Conservation (phyloP, 2,797 vertebrate genomes). For the Nothura maculosa region DNA sequence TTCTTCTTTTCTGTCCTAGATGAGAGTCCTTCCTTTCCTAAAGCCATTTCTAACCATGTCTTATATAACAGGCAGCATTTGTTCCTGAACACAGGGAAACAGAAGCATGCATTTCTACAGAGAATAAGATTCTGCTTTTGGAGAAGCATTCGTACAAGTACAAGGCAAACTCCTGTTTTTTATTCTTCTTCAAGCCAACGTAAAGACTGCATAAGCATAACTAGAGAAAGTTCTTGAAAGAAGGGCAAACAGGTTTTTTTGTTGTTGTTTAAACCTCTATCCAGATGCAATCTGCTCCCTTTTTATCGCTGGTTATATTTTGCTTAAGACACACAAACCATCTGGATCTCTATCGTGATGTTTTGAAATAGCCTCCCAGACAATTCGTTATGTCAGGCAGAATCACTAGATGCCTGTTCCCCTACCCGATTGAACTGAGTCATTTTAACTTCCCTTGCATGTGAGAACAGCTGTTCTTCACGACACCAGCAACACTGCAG, state of each 20-base stretch:
- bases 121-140: neutral
- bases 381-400: neutral
- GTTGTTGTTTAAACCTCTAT: neutral
- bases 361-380: constrained; percentile 63
- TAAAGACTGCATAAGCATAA: neutral
- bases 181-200: neutral
- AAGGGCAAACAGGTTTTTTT: neutral
- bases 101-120: neutral
- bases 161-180: neutral
- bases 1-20: neutral
- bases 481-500: neutral
- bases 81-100: neutral
- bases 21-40: neutral
- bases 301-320: constrained; percentile 38
- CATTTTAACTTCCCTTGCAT: neutral
- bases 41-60: neutral
- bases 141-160: neutral
- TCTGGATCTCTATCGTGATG: constrained; percentile 24
- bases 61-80: neutral
- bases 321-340: constrained; percentile 54
- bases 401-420: neutral
- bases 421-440: neutral
- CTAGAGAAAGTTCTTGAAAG: neutral
- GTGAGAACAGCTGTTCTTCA: neutral
- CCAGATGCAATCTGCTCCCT: neutral